These are phyloP conservation scores for Pituophis catenifer DNA, from an alignment of 2,113 vertebrate genomes.

Conservation along the genomic window DNA sequence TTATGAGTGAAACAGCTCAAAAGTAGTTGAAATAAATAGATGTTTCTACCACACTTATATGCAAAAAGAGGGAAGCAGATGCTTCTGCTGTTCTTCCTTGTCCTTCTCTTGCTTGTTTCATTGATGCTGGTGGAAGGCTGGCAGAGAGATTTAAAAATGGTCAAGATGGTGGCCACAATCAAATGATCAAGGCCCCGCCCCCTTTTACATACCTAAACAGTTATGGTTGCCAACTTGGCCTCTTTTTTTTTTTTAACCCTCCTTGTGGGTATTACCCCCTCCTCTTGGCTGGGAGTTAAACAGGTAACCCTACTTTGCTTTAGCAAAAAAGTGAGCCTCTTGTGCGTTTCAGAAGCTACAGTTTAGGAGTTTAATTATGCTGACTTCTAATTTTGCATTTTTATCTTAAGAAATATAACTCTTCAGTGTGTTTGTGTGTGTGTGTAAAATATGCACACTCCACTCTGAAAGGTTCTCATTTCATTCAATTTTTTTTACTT, in stretches of 20 bases:
- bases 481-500: neutral
- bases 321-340: neutral
- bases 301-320: neutral
- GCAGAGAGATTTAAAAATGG: neutral
- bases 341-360: neutral
- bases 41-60: neutral
- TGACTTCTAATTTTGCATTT: neutral
- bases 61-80: neutral
- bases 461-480: neutral
- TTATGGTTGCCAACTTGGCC: neutral
- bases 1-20: neutral
- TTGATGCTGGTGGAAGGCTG: neutral
- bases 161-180: neutral
- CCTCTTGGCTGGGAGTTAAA: neutral
- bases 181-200: neutral
- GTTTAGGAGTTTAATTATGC: neutral
- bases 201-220: neutral
- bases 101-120: neutral
- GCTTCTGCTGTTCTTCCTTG: neutral
- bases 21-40: neutral
- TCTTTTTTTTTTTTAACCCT: neutral
- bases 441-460: neutral
- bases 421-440: neutral
- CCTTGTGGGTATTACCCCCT: neutral
- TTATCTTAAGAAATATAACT: neutral